Conservation (phyloP, 2,797 vertebrate genomes). For the Acomys russatus region DNA sequence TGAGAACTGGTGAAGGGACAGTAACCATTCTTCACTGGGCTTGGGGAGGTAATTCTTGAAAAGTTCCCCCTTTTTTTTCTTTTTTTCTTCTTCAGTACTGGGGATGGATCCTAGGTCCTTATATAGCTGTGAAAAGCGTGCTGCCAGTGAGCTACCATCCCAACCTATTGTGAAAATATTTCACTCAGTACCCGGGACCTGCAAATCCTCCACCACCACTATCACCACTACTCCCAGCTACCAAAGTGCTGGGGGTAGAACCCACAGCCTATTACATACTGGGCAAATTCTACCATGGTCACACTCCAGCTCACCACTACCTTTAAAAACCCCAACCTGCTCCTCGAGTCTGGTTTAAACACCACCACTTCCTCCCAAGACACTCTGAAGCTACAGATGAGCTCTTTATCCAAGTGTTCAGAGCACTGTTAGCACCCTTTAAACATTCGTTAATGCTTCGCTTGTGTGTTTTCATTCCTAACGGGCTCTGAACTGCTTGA, state of each 20-base stretch:
- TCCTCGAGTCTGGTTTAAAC: neutral
- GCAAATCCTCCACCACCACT: neutral
- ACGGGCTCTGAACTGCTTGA: neutral
- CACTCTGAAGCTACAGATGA: neutral
- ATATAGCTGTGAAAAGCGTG: neutral
- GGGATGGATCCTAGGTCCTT: neutral
- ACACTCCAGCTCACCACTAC: neutral
- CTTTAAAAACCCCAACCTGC: conserved; percentile 5
- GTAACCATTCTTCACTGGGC: neutral
- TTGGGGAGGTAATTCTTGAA: neutral
- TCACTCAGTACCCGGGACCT: neutral
- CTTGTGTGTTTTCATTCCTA: neutral
- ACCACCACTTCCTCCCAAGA: neutral
- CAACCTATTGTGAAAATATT: neutral
- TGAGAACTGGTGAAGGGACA: neutral
- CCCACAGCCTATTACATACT: neutral
- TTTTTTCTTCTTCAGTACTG: neutral
- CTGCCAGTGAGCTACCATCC: neutral
- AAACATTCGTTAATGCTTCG: neutral
- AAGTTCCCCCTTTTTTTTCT: neutral
- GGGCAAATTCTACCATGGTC: neutral
- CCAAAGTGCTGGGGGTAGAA: neutral
- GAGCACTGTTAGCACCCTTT: neutral
- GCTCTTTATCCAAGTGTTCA: neutral
- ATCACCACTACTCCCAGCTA: neutral